Base-by-base conservation (phyloP, 2,888 invertebrate genomes). In the Agrotis clavis region DNA sequence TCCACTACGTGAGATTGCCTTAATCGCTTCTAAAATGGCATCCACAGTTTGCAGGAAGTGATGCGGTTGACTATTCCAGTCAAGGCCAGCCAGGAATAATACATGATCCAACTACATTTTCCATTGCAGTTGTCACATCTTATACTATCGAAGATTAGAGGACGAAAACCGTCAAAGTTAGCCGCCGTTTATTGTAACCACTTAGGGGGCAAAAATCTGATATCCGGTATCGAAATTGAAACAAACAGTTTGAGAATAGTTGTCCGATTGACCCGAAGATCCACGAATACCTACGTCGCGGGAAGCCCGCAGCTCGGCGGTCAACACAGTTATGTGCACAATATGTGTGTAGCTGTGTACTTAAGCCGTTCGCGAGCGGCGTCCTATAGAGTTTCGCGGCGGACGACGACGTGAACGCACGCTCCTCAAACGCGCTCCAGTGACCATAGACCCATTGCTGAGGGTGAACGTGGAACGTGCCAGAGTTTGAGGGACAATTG, bases 381-480 rank as follows among this genome's bases (percentile, higher is more conserved):
- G 83, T 86, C 84, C 85, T 83, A 89, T 90, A 92, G 92, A 95
- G 95, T 95, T 89, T 86, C 89, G 91, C 91, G 89, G 84, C 89
- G 90, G 77, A 86, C 90, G 88, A 89, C 90, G 87, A 74, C 86
- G 88, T 87, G 90, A 85, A 85, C 90, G 87, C 92, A 94, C 95
- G 77, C 74, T 82, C 72, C 79, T 72, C 72, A 71, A 78, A 73
- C 83, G 81, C 85, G 84, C 82, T 86, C 83, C 59, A 72, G 74
- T 86, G 86, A 88, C 83, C 84, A 77, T 77, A 75, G 83, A 81
- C 79, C 83, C 83, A 84, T 64, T 63, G 75, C 74, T 53, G 81
- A 83, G 74, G 77, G 83, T 87, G 89, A 85, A 91, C 90, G 87
- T 90, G 92, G 94, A 95, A 94, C 94, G 95, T 94, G 95, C 93